Evolutionary conservation across 2,888 invertebrate genomes (phyloP), one percentile per base, ranked within the genome.

Genomic region (Eutolmus rufibarbis): DNA sequence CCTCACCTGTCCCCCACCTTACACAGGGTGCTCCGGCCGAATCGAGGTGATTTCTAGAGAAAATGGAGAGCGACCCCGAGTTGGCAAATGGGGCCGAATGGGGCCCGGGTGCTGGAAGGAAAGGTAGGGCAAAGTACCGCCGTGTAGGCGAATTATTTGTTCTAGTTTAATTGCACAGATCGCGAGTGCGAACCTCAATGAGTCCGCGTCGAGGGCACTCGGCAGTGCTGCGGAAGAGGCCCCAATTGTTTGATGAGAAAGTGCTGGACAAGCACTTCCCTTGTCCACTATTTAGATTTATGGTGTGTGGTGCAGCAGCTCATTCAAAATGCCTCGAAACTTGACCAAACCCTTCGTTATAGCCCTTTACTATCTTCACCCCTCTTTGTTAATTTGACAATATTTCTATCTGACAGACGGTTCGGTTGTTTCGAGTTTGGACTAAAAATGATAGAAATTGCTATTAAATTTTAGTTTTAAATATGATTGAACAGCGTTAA

Each of bases 11-110:
- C 76, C 37, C 37, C n/a, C 31, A 74, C 34, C 19, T n/a, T 37
- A 4, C 43, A 16, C 14, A 76, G 19, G 76, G 40, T 19, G 51
- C 81, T 81, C 57, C 16, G 66, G 57, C 57, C 28, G 34, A 82
- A 82, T 82, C 82, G 82, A 82, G 57, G 57, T 82, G 82, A 57
- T 82, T 82, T 82, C 37, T 19, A 82, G 57, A 57, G 82, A 82
- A 57, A 66, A 66, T 66, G 28, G 28, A 57, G 82, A 57, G 37
- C 57, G 82, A 56, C 82, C 34, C 28, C 7, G 57, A 82, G 82
- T 66, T 40, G 37, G 34, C n/a, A 76, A 40, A 37, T 76, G 76
- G 37, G 40, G 40, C 40, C 34, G n/a, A 76, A 76, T 76, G 28
- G 23, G 28, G 66, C 28, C 23, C 12, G n/a, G 66, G 12, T 16